Base-by-base conservation (phyloP, 2,113 vertebrate genomes). In the Trochalopteron elliotii region DNA sequence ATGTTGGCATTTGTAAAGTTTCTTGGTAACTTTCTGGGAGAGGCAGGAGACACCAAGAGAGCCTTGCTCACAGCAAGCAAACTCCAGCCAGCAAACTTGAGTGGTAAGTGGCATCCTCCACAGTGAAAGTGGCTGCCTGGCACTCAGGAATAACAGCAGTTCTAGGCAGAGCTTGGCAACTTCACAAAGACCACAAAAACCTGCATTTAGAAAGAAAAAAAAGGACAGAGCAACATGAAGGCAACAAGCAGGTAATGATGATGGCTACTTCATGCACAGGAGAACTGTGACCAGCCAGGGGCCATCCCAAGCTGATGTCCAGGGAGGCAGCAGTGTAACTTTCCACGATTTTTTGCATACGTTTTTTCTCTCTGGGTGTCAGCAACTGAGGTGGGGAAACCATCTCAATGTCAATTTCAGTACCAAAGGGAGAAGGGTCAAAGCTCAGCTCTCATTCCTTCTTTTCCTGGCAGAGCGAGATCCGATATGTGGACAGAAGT, bases 401-500 rank as follows among this genome's bases (percentile, higher is more conserved):
- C 63, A 45, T 23, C 39, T 47, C 9, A 31, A 69, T 28, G 28
- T 52, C 25, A 61, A 33, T 69, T 59, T 77, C 37, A 79, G 24
- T 31, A 12, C 16, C 55, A 80, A 35, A 85, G 25, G 21, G 18
- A 65, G 14, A 12, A 70, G 31, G 24, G 13, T 39, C 57, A 92
- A 83, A 94, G 63, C 28, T 76, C 68, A 39, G 37, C 37, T 88
- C 49, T 67, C n/a, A 3, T 52, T 94, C 55, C 52, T 94, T 42
- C 23, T 83, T 90, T 67, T 93, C 82, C 72, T 83, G 64, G 37
- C 89, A 98, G 97, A 87, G 85, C 1, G 77, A 98, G 39, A 98
- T 97, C 47, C 96, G 97, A 69, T 99, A 99, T 12, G 98, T 99
- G 45, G 98, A 98, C 22, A 86, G 98, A 79, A 98, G 98, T 65